Evolutionary conservation across 2,113 vertebrate species (phyloP).

Genomic region (Nerophis lumbriciformis): DNA sequence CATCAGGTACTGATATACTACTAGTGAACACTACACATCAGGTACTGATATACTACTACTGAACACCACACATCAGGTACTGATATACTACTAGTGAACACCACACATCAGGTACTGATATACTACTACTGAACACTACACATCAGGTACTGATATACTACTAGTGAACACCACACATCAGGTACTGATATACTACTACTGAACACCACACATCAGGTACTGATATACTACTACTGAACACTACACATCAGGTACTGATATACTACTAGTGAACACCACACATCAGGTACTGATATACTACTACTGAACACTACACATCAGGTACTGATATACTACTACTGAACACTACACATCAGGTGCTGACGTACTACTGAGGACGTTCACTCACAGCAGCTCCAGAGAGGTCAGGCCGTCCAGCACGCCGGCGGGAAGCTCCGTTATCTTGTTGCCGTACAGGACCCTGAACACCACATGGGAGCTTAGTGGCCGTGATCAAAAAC

Average conservation of each 20-base stretch:
- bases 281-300: not conserved
- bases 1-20: not conserved
- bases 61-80: too few relatives aligned
- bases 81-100: not conserved
- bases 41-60: not conserved
- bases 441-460: slow-evolving; percentile 96
- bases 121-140: not conserved
- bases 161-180: too few relatives aligned
- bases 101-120: not conserved
- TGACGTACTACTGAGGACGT: not conserved
- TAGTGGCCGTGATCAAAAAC: too few relatives aligned
- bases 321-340: not conserved
- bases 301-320: too few relatives aligned
- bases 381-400: slow-evolving; percentile 90
- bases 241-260: not conserved
- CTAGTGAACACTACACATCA: too few relatives aligned
- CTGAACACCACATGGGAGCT: slow-evolving; percentile 60
- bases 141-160: not conserved
- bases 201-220: too few relatives aligned
- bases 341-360: too few relatives aligned
- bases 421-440: slow-evolving; percentile 85
- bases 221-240: not conserved
- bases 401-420: slow-evolving; percentile 89
- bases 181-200: not conserved
- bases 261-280: not conserved